Conservation (phyloP, 2,888 invertebrate species). For the Eupithecia exiguata region DNA sequence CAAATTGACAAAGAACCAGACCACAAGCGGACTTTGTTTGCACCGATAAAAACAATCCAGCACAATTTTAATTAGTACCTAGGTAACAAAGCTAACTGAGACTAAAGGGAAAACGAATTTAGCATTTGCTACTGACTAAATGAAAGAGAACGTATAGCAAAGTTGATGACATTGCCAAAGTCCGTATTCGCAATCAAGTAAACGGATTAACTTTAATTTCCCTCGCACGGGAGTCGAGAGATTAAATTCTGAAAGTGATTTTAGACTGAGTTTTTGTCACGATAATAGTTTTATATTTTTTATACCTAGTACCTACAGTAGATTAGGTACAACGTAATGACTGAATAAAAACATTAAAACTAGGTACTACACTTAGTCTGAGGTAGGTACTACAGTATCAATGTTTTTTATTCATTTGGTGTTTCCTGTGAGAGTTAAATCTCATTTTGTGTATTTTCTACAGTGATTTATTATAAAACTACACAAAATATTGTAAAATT, state of each 20-base stretch:
- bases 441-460: too few relatives aligned
- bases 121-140: neutral
- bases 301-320: neutral
- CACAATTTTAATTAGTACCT: too few relatives aligned
- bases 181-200: constrained; percentile 63
- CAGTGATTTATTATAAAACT: too few relatives aligned
- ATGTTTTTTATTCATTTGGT: too few relatives aligned
- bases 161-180: constrained; percentile 31
- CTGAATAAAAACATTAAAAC: too few relatives aligned
- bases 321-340: neutral
- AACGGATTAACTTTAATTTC: constrained; percentile 52
- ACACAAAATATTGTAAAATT: too few relatives aligned
- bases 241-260: neutral
- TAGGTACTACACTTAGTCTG: too few relatives aligned
- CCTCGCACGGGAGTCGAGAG: neutral
- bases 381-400: too few relatives aligned
- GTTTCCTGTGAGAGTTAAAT: too few relatives aligned
- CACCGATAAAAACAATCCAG: neutral
- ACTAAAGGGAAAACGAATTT: constrained; percentile 14
- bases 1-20: neutral
- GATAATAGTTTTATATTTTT: neutral
- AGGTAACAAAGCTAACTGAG: constrained; percentile 3
- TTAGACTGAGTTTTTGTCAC: neutral
- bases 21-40: neutral
- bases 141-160: constrained; percentile 10